Evolutionary conservation across 2,113 vertebrate species (phyloP).

Genomic region (Trachemys scripta): DNA sequence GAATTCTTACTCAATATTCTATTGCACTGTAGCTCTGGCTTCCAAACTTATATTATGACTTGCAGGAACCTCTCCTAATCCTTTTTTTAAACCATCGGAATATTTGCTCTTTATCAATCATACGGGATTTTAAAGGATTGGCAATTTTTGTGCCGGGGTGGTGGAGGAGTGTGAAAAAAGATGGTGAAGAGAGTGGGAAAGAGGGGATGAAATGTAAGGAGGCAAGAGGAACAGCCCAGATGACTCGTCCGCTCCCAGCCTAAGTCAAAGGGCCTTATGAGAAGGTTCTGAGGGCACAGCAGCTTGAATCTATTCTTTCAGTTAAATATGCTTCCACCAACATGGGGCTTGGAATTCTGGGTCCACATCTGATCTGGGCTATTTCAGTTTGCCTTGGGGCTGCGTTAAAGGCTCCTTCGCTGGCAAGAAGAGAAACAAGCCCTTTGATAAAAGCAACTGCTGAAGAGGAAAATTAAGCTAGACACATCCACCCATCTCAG

Average conservation of each 20-base stretch:
- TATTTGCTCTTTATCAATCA: not conserved
- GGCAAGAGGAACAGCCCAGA: not conserved
- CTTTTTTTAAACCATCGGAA: slow-evolving; percentile 4
- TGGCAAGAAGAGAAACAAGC: not conserved
- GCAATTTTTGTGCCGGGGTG: slow-evolving; percentile 4
- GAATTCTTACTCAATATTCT: not conserved
- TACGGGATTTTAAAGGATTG: slow-evolving; percentile 22
- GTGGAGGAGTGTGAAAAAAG: slow-evolving; percentile 8
- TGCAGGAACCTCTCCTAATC: slow-evolving; percentile 17
- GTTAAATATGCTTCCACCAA: not conserved
- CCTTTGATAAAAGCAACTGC: not conserved
- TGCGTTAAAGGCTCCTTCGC: not conserved
- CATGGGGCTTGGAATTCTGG: not conserved
- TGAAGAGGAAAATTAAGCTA: not conserved
- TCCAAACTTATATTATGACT: slow-evolving; percentile 17
- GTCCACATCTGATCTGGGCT: not conserved
- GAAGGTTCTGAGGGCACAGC: not conserved
- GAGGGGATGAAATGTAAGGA: not conserved
- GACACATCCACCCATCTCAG: not conserved
- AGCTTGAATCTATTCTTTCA: not conserved
- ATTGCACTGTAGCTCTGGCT: slow-evolving; percentile 15
- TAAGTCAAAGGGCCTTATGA: not conserved
- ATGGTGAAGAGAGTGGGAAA: not conserved
- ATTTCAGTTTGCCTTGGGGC: not conserved
- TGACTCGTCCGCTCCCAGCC: not conserved